A percentile compares a stretch with the other conserved stretches of the same genome.
Evolutionary conservation across 2,797 vertebrate species (phyloP).

Genomic region (Paratrypauchen microcephalus): DNA sequence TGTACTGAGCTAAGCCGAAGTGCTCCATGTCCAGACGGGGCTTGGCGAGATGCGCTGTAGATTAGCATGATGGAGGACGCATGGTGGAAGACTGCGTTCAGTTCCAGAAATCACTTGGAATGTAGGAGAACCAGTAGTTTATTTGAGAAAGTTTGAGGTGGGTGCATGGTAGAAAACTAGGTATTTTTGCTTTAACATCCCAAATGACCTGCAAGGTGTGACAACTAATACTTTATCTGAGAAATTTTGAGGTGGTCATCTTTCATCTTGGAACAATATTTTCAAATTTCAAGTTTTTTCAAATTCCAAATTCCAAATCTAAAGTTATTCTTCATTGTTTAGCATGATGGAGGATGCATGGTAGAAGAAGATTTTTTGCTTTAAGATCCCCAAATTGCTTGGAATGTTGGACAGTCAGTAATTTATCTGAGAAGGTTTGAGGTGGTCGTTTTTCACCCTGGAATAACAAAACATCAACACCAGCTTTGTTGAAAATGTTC

Average conservation of each 20-base stretch:
- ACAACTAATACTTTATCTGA: constrained; percentile 7
- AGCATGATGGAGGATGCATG: too few species aligned
- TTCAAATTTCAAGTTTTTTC: too few species aligned
- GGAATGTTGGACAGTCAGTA: constrained; percentile 20
- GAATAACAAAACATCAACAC: not conserved
- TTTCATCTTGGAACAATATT: not conserved
- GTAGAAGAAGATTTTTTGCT: not conserved
- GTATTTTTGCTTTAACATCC: not conserved
- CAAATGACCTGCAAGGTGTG: constrained; percentile 20
- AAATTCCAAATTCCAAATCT: too few species aligned
- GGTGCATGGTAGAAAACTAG: constrained; percentile 6
- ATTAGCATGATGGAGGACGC: constrained; percentile 32
- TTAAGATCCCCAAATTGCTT: constrained; percentile 14
- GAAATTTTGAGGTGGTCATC: constrained; percentile 14
- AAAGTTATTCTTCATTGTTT: too few species aligned
- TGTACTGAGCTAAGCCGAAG: constrained; percentile 41
- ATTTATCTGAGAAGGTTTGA: constrained; percentile 4
- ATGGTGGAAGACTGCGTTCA: constrained; percentile 6
- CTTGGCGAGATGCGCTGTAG: constrained; percentile 25
- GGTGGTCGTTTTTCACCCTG: constrained; percentile 6
- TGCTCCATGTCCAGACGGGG: constrained; percentile 31
- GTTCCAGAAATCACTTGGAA: constrained; percentile 24
- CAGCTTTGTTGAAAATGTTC: constrained; percentile 11
- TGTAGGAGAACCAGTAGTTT: constrained; percentile 10
- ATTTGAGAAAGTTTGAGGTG: constrained; percentile 1